phyloP scores from a whole-genome alignment of 2,888 invertebrate species.

The Disparrhopalites patrizii region DNA sequence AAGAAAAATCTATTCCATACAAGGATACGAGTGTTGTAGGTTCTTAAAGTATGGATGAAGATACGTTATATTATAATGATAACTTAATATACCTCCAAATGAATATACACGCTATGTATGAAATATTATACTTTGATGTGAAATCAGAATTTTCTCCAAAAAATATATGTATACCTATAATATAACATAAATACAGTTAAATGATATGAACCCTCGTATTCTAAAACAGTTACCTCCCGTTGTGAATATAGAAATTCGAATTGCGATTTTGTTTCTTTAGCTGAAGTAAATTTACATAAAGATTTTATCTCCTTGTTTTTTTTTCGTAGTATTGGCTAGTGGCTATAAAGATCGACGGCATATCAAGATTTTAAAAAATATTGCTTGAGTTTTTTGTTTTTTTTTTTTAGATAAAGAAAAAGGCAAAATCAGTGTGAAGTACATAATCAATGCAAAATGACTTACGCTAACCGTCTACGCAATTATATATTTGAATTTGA shows the following conservation, averaged over 20 bases:
- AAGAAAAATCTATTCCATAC: too few species aligned
- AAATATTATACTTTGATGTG: too few species aligned
- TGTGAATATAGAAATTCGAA: not conserved
- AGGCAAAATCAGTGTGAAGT: not conserved
- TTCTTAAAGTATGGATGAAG: not conserved
- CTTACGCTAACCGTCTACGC: not conserved
- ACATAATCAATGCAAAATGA: not conserved
- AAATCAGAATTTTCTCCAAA: too few species aligned
- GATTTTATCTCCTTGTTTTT: not conserved
- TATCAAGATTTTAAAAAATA: slow-evolving; percentile 9
- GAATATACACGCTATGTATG: too few species aligned
- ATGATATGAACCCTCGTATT: too few species aligned
- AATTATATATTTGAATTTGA: not conserved
- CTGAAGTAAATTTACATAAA: not conserved
- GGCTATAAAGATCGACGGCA: slow-evolving; percentile 4
- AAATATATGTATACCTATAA: too few species aligned
- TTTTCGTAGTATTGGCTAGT: not conserved
- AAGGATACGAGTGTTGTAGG: too few species aligned
- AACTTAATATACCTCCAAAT: too few species aligned
- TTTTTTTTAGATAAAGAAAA: not conserved
- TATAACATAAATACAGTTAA: too few species aligned
- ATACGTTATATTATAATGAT: too few species aligned
- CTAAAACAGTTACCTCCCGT: not conserved
- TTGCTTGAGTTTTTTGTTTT: too few species aligned
- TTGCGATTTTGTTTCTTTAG: not conserved